Evolutionary conservation across 2,888 invertebrate genomes (phyloP), one percentile per base, ranked within the genome.

Genomic region (Boloria selene): DNA sequence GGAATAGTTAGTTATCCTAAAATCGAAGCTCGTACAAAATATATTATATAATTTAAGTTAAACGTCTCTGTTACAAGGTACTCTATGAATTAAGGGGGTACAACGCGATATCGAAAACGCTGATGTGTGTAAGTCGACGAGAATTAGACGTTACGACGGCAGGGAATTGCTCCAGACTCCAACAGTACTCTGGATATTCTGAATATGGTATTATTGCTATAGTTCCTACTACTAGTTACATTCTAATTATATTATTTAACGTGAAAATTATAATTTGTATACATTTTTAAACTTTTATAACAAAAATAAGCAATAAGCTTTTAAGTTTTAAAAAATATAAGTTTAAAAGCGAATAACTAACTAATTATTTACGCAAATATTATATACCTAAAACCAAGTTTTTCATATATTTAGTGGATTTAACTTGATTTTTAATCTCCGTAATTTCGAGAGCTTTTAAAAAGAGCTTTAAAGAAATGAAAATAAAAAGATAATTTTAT

Each of bases 111-210:
- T 90, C 87, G 90, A 86, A 91, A 92, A 91, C 86, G 92, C 93
- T 93, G 93, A 93, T 92, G 91, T 91, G 90, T 89, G 90, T 90
- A 92, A 93, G 90, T 88, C 91, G 90, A 82, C 87, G 88, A 84
- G 85, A 93, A 93, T 92, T 92, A 93, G 92, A 92, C 88, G 86
- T 92, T 93, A 93, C 92, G 93, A 92, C 90, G 81, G 80, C 75
- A 66, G 92, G 93, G 92, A 93, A 92, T 93, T 91, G 90, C 80
- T 79, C 72, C 78, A 77, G 82, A 77, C 83, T 77, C 77, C 74
- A 50, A 50, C 49, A 38, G 16, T 70, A 64, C 65, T 69, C 69
- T 70, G 70, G 62, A 70, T 71, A 69, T 71, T 65, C 70, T 63
- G 70, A 72, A 73, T 75, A 72, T 68, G 64, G 64, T 65, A 64